A percentile compares a stretch with the other conserved stretches of the same genome.
Evolutionary conservation across 2,113 vertebrate genomes (phyloP).

Genomic region (Crotalus helleri): DNA sequence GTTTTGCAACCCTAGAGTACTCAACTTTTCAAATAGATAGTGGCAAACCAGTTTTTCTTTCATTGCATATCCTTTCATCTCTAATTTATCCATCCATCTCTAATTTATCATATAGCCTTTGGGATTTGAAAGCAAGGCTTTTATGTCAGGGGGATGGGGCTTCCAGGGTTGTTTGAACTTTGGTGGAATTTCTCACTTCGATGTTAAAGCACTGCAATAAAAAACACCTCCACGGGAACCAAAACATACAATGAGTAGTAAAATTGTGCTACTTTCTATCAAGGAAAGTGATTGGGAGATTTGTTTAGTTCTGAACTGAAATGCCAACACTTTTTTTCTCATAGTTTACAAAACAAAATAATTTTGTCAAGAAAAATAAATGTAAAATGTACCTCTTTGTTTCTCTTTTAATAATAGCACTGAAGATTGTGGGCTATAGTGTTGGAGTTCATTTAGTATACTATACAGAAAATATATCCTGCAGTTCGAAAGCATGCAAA

Average conservation of each 20-base stretch:
- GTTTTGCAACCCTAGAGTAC: neutral
- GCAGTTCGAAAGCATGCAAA: neutral
- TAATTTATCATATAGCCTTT: neutral
- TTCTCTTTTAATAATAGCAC: constrained; percentile 17
- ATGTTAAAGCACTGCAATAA: neutral
- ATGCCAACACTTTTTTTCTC: neutral
- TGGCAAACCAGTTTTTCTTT: neutral
- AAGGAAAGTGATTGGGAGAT: neutral
- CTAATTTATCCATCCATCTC: neutral
- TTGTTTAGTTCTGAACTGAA: neutral
- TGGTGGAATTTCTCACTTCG: neutral
- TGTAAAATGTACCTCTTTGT: neutral
- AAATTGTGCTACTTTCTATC: neutral
- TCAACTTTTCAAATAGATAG: neutral
- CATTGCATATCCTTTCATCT: neutral
- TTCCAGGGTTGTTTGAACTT: neutral
- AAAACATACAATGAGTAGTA: neutral
- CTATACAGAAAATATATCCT: constrained; percentile 17
- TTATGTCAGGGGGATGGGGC: neutral
- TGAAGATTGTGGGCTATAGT: constrained; percentile 8
- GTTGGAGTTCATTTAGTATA: constrained; percentile 2
- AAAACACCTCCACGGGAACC: neutral
- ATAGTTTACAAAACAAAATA: neutral
- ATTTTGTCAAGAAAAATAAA: neutral
- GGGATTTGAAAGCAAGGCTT: neutral